A percentile compares a stretch with the other conserved stretches of the same genome.
These are phyloP conservation scores for Cancer borealis DNA, from an alignment of 2,888 invertebrate species.

Conservation along the genomic window DNA sequence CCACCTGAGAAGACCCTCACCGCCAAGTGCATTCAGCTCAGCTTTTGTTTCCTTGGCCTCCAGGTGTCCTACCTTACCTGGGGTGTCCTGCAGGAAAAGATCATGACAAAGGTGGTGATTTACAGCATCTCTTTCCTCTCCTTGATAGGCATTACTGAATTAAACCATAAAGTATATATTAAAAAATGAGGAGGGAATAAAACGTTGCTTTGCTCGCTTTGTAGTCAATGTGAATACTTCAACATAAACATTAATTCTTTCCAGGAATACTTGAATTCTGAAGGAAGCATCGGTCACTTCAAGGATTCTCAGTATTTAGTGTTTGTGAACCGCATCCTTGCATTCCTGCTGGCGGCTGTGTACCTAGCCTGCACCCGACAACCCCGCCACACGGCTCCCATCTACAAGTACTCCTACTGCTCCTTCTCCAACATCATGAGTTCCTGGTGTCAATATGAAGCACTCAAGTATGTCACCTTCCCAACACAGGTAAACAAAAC, in stretches of 20 bases:
- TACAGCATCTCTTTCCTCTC: background rate
- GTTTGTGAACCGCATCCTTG: slow-evolving; percentile 94
- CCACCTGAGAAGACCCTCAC: background rate
- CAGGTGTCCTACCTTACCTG: slow-evolving; percentile 95
- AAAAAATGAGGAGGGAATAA: too few species aligned
- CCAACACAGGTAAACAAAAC: slow-evolving; percentile 90
- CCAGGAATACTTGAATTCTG: slow-evolving; percentile 85
- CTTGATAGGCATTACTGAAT: too few species aligned
- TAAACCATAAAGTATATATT: too few species aligned
- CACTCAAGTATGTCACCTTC: slow-evolving; percentile 98
- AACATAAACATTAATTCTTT: slow-evolving; percentile 72
- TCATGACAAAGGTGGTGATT: slow-evolving; percentile 91
- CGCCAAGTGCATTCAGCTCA: slow-evolving; percentile 81
- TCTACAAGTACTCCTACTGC: slow-evolving; percentile 96
- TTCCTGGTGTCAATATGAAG: slow-evolving; percentile 99
- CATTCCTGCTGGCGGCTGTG: slow-evolving; percentile 86
- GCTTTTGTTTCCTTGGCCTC: slow-evolving; percentile 92
- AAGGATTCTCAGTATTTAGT: slow-evolving; percentile 98
- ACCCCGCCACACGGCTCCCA: slow-evolving; percentile 89
- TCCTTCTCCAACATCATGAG: slow-evolving; percentile 98
- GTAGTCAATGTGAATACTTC: too few species aligned
- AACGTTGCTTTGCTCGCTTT: too few species aligned
- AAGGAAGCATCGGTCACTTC: slow-evolving; percentile 86
- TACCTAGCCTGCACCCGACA: slow-evolving; percentile 83
- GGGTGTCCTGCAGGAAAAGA: slow-evolving; percentile 97